Evolutionary conservation across 2,113 vertebrate species (phyloP), one percentile per base, ranked within the genome.

Genomic region (Rhombomys opimus): DNA sequence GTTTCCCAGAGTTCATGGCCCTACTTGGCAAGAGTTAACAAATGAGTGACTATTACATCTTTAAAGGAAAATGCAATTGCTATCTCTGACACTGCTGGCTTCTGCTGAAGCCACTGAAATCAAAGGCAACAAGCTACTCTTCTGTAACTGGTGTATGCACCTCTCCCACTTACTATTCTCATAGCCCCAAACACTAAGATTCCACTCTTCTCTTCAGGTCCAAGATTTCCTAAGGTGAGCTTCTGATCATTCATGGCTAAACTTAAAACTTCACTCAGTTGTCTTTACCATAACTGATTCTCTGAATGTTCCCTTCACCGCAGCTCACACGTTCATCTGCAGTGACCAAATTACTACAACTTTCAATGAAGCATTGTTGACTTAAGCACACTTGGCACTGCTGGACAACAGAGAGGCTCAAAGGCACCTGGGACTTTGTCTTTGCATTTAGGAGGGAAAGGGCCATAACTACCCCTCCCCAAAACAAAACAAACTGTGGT

Each of bases 201-300:
- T 94, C 77, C 63, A 82, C 82, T 92, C 54, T 86, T 46, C 90
- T 59, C n/a, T 80, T 93, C 46, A 63, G 17, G 32, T 61, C 38
- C 85, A 91, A 82, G 23, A 89, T 50, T 96, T 94, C 63, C 93
- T 50, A 50, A 95, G 87, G 75, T 54, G 92, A 63, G 50, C 32
- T 82, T 91, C 89, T 72, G 30, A 59, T 72, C 25, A 81, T 54
- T 90, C 92, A 46, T 50, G 76, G 84, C 17, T 54, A 25, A 23
- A 63, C 14, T 78, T 89, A 52, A 72, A 95, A 93, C 46, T 15
- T 80, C 2, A 25, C 30, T 87, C 12, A 82, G 32, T n/a, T 54
- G 41, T 46, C 82, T 88, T 94, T 63, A 76, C 38, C 23, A n/a
- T 65, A 46, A 88, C 61, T 87, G 22, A 77, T 76, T 82, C 68